These are phyloP conservation scores for Pleuronectes platessa DNA, from an alignment of 2,113 vertebrate species.

Conservation along the genomic window DNA sequence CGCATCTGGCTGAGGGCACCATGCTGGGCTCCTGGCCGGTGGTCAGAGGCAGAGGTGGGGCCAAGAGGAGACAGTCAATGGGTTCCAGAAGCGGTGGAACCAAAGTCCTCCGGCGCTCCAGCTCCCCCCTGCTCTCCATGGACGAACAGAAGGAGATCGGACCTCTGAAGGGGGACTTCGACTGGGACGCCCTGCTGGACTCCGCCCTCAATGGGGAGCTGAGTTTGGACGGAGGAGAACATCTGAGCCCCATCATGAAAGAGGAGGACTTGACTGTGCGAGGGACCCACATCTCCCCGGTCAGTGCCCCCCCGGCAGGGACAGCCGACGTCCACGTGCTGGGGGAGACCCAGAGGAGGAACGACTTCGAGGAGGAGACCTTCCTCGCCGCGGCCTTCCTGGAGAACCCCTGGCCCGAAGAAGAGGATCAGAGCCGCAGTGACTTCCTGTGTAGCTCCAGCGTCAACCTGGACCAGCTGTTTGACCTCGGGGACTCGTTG, in stretches of 20 bases:
- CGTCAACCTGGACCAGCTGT: conserved; percentile 86
- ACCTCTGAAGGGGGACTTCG: conserved; percentile 92
- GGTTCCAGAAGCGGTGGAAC: conserved; percentile 68
- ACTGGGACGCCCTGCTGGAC: conserved; percentile 94
- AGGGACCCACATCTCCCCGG: conserved; percentile 68
- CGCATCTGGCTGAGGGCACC: conserved; percentile 63
- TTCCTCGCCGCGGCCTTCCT: conserved; percentile 91
- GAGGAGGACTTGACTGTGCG: conserved; percentile 84
- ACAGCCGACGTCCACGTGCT: conserved; percentile 52
- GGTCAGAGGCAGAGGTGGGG: conserved; percentile 56
- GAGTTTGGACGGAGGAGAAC: conserved; percentile 85
- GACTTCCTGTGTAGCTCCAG: conserved; percentile 84
- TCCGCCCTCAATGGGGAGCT: conserved; percentile 86
- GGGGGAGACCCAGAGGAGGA: conserved; percentile 76
- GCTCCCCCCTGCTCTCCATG: conserved; percentile 83
- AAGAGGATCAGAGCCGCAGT: conserved; percentile 77
- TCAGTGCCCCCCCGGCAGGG: conserved; percentile 34
- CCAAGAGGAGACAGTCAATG: conserved; percentile 84
- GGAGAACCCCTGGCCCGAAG: conserved; percentile 92
- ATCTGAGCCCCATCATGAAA: conserved; percentile 79
- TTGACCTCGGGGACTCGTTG: conserved; percentile 83
- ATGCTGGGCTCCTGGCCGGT: conserved; percentile 76
- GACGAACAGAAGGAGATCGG: conserved; percentile 90
- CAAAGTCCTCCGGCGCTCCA: conserved; percentile 81
- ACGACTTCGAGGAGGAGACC: conserved; percentile 88